A percentile compares a stretch with the other conserved stretches of the same genome.
phyloP scores from a whole-genome alignment of 1,140 invertebrate genomes.

The Drosophila ercepeae region DNA sequence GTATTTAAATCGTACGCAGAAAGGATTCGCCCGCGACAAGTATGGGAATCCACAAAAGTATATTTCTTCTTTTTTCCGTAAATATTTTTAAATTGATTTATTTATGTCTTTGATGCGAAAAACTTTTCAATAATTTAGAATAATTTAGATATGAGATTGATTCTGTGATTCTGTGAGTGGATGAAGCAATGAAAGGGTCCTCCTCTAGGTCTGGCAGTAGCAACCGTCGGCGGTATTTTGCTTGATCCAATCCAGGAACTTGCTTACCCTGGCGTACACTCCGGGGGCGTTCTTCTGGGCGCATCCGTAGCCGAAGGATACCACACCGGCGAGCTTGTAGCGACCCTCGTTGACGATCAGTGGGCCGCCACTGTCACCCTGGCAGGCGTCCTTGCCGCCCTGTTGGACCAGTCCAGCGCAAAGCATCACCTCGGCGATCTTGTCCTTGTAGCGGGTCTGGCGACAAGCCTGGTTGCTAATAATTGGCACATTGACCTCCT shows the following conservation, averaged over 20 bases:
- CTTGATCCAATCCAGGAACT: constrained; percentile 87
- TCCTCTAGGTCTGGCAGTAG: constrained; percentile 62
- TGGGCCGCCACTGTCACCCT: constrained; percentile 85
- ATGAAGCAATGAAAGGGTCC: neutral
- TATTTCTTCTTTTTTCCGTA: neutral
- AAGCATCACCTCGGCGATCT: constrained; percentile 94
- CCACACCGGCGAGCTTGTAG: constrained; percentile 86
- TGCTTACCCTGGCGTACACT: constrained; percentile 90
- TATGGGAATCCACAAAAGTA: neutral
- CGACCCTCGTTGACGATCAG: constrained; percentile 74
- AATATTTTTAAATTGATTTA: constrained; percentile 2
- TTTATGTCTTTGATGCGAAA: constrained; percentile 37
- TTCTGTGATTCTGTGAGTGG: neutral
- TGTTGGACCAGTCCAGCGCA: constrained; percentile 95
- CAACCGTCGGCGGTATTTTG: constrained; percentile 70
- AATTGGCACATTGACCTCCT: constrained; percentile 93
- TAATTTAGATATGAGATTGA: constrained; percentile 49
- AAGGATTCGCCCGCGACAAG: constrained; percentile 7
- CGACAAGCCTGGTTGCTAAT: constrained; percentile 94
- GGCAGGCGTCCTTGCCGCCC: constrained; percentile 96
- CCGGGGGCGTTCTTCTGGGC: constrained; percentile 90
- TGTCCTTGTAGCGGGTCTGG: constrained; percentile 94
- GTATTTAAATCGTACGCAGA: constrained; percentile 24
- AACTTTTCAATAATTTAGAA: constrained; percentile 70
- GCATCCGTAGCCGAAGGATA: constrained; percentile 90